A percentile compares a stretch with the other conserved stretches of the same genome.
These are phyloP conservation scores for Liasis olivaceus DNA, from an alignment of 2,797 vertebrate genomes.

Conservation along the genomic window DNA sequence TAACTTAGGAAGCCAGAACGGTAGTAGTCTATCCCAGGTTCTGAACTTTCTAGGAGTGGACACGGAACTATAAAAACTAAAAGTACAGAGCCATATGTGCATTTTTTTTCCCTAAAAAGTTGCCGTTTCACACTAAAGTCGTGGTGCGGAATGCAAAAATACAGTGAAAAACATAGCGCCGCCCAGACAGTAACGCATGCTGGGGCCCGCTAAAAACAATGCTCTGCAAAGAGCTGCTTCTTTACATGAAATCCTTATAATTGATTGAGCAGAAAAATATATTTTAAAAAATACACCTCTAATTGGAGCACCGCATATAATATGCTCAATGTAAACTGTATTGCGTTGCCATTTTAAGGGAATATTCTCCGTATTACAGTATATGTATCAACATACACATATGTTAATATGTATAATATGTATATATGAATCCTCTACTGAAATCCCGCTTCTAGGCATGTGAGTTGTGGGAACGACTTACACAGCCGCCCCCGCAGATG, in stretches of 20 bases:
- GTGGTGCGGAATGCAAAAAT: neutral
- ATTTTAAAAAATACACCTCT: neutral
- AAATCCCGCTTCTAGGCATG: neutral
- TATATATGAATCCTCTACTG: neutral
- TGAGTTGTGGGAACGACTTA: neutral
- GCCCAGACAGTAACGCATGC: neutral
- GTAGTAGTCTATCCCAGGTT: neutral
- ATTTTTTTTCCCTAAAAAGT: neutral
- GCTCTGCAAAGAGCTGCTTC: neutral
- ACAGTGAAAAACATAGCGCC: neutral
- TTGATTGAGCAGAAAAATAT: neutral
- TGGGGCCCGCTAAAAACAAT: neutral
- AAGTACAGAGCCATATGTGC: neutral
- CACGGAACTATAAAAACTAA: neutral
- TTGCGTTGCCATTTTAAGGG: neutral
- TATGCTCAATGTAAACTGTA: neutral
- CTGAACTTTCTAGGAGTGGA: neutral
- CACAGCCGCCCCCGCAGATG: neutral
- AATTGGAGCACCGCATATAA: neutral
- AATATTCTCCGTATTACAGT: neutral
- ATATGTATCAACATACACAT: neutral
- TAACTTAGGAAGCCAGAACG: neutral
- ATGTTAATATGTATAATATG: neutral
- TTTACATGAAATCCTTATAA: neutral
- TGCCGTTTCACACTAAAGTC: neutral